Evolutionary conservation across 1,140 invertebrate genomes (phyloP), one percentile per base, ranked within the genome.

Genomic region (Lamellibrachia luymesi): DNA sequence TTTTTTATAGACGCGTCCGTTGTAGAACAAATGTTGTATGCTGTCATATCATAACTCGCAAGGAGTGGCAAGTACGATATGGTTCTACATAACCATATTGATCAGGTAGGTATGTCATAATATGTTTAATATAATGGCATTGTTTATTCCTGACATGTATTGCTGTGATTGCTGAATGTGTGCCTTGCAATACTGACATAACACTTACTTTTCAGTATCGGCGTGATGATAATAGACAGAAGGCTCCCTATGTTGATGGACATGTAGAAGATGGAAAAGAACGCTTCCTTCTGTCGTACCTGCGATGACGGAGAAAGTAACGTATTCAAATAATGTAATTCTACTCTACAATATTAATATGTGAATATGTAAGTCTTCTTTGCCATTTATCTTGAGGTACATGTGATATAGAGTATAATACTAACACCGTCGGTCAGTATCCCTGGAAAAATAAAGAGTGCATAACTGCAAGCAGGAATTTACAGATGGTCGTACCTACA

Each of bases 261-360:
- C 94, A 99, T 98, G 96, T 99, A 99, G 96, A 99, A 99, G 0
- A 99, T 96, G 0, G 98, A 99, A 96, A 99, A 99, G 96, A 98
- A 99, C 93, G 97, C 97, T 2, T 97, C 97, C 90, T 99, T 96
- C 95, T 80, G 64, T 10, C 64, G 64, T 17, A 80, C 64, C 64
- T 80, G 64, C 64, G 17, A 4, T 22, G 64, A 80, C 4, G 25
- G 64, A 80, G 64, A 80, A 80, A 80, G 13, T 22, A 10, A 80
- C 64, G 17, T 50, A 51, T 91, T 2, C 27, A 8, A 91, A 38
- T 91, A 38, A 51, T 49, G 49, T 51, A 50, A 50, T 80, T 80
- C 8, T 80, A 80, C 64, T 22, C 2, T 80, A 22, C 25, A 80
- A 8, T 22, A 22, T 38, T 38, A 38, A 38, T 80, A 80, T 17